These are phyloP conservation scores for Coenobita brevimanus DNA, from an alignment of 1,140 invertebrate species.

Conservation along the genomic window DNA sequence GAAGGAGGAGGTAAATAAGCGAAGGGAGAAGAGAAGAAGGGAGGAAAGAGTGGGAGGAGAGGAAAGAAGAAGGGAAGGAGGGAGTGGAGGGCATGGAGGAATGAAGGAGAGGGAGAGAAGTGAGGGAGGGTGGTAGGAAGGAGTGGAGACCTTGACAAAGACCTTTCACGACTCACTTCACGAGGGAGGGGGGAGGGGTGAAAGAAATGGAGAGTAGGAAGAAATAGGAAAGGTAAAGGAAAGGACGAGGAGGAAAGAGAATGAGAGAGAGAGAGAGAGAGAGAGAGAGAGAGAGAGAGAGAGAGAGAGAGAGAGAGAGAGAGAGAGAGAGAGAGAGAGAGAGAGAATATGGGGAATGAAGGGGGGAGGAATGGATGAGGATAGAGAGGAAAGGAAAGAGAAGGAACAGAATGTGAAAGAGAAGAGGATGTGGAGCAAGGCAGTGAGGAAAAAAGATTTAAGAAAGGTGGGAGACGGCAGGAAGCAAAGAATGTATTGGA, in stretches of 20 bases:
- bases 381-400: neutral
- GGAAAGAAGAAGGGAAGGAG: too few relatives aligned
- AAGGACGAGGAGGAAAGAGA: neutral
- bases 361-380: neutral
- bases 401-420: neutral
- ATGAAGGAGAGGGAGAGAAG: too few relatives aligned
- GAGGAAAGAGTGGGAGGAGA: too few relatives aligned
- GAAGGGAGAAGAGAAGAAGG: too few relatives aligned
- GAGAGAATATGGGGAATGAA: too few relatives aligned
- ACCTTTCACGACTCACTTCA: neutral
- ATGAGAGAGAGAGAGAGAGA: neutral
- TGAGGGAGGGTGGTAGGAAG: too few relatives aligned
- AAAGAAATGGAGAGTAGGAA: neutral
- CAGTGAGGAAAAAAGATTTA: neutral
- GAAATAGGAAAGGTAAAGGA: neutral
- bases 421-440: neutral
- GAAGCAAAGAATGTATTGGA: too few relatives aligned
- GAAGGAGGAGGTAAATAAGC: too few relatives aligned
- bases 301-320: neutral
- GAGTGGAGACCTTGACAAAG: too few relatives aligned
- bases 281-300: slow-evolving; percentile 18
- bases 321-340: neutral
- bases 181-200: neutral
- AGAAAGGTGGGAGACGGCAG: neutral
- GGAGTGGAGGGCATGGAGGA: too few relatives aligned